Evolutionary conservation across 1,140 invertebrate species (phyloP).

Genomic region (Gryllus bimaculatus): DNA sequence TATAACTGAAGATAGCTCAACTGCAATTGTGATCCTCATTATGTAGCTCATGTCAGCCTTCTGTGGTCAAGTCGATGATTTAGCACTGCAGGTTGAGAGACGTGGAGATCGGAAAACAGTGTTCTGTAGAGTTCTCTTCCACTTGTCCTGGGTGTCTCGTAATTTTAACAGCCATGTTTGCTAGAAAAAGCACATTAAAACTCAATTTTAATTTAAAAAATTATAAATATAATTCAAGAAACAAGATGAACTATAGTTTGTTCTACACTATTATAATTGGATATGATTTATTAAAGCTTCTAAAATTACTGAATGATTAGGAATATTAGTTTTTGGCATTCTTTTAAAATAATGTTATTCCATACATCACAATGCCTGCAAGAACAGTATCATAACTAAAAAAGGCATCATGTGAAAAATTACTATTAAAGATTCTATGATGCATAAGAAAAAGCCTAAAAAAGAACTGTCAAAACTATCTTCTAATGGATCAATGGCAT

Average conservation of each 20-base stretch:
- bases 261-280: background rate
- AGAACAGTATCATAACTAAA: no score
- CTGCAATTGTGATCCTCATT: background rate
- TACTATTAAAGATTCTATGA: no score
- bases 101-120: conserved; percentile 34
- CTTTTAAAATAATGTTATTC: no score
- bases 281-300: background rate
- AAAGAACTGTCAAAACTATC: no score
- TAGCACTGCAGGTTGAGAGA: conserved; percentile 19
- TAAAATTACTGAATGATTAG: background rate
- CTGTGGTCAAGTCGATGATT: conserved; percentile 19
- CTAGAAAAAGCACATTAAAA: conserved; percentile 28
- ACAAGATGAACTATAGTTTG: no score
- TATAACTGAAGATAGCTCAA: background rate
- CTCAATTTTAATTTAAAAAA: background rate
- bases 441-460: no score
- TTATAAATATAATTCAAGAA: background rate
- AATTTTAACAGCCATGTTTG: conserved; percentile 41
- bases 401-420: no score
- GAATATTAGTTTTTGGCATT: no score
- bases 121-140: conserved; percentile 41
- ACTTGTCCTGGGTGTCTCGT: conserved; percentile 43
- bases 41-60: background rate
- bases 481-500: no score
- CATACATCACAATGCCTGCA: no score